Percentiles rank a stretch among this genome's conserved stretches.
Evolutionary conservation across 2,797 vertebrate species (phyloP).

Genomic region (Crocodylus rhombifer): DNA sequence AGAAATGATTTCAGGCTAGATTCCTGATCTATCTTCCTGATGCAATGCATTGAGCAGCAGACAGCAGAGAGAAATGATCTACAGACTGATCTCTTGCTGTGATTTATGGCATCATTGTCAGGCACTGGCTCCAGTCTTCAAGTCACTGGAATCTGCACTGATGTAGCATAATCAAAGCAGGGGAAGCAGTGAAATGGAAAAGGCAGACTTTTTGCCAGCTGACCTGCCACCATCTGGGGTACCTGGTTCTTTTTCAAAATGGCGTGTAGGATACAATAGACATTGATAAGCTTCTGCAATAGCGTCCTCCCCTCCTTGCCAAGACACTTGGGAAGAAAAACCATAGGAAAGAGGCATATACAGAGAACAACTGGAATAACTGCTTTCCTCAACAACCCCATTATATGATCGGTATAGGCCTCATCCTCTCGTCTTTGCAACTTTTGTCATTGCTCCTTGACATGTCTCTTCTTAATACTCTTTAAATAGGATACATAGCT

Average conservation of each 20-base stretch:
- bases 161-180: neutral
- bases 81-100: neutral
- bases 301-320: neutral
- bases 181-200: neutral
- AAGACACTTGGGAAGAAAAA: no score
- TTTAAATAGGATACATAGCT: no score
- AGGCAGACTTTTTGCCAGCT: rapidly evolving
- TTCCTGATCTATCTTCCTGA: constrained; percentile 23
- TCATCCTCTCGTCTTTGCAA: neutral
- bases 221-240: neutral
- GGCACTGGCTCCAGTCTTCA: neutral
- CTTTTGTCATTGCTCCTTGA: neutral
- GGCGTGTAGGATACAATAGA: neutral
- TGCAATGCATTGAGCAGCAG: neutral
- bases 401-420: neutral
- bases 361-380: neutral
- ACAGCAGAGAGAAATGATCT: neutral
- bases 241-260: neutral
- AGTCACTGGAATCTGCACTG: neutral
- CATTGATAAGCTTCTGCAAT: neutral
- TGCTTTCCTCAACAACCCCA: neutral
- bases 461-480: neutral
- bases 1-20: constrained; percentile 38
- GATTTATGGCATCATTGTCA: constrained; percentile 25
- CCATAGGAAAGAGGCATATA: rapidly evolving